Conservation (phyloP, 2,888 invertebrate species). For the Euzetes globulus region DNA sequence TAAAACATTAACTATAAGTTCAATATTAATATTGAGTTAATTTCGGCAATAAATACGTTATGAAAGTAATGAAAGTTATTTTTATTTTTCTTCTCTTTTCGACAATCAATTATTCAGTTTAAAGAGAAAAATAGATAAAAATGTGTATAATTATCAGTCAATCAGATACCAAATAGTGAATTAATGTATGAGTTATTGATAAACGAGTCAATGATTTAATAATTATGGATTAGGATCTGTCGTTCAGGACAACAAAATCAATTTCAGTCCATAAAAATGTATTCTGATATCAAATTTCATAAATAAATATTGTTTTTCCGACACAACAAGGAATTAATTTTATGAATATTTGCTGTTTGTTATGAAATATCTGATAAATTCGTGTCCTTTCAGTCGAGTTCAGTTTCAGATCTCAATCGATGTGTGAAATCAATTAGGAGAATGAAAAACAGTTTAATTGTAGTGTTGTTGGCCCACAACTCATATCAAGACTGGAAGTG, state of each 20-base stretch:
- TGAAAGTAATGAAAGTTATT: neutral
- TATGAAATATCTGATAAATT: too few species aligned
- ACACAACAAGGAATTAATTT: too few species aligned
- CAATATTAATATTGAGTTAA: neutral
- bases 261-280: neutral
- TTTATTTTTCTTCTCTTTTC: neutral
- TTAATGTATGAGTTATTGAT: neutral
- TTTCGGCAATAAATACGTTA: neutral
- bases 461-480: neutral
- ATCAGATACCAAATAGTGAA: conserved; percentile 7
- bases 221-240: neutral
- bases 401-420: too few species aligned
- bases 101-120: neutral
- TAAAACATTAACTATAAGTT: neutral
- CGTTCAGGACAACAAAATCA: neutral
- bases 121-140: neutral
- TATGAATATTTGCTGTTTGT: too few species aligned
- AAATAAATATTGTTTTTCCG: too few species aligned
- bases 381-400: too few species aligned
- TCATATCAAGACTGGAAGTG: neutral
- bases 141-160: neutral
- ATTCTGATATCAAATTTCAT: too few species aligned
- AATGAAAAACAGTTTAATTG: neutral
- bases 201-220: neutral
- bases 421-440: too few species aligned